Evolutionary conservation across 2,113 vertebrate genomes (phyloP).

Genomic region (Chaetops frenatus): DNA sequence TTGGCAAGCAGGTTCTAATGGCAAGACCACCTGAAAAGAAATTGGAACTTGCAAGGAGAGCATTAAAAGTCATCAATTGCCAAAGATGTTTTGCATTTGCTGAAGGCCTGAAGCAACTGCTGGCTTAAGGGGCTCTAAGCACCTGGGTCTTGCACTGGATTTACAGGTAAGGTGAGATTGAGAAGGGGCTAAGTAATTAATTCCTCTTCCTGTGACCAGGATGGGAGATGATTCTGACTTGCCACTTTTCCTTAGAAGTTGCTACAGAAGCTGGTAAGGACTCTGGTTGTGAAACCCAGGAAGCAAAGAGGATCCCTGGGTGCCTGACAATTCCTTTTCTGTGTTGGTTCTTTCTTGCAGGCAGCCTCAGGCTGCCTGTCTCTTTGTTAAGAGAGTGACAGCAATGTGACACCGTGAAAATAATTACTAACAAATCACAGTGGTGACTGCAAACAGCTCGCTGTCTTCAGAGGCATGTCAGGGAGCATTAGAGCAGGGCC

Average conservation of each 20-base stretch:
- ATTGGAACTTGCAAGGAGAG: neutral
- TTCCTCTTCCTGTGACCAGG: slow-evolving; percentile 59
- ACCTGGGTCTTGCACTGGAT: slow-evolving; percentile 14
- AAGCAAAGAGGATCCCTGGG: slow-evolving; percentile 72
- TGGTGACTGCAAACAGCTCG: slow-evolving; percentile 98
- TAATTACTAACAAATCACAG: slow-evolving; percentile 99
- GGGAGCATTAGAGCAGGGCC: slow-evolving; percentile 92
- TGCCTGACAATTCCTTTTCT: slow-evolving; percentile 75
- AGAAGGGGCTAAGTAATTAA: slow-evolving; percentile 40
- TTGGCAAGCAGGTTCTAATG: neutral
- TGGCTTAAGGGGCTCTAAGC: slow-evolving; percentile 3
- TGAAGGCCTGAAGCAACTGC: slow-evolving; percentile 22
- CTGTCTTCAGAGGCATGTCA: slow-evolving; percentile 97
- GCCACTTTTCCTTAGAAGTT: slow-evolving; percentile 63
- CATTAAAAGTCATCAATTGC: neutral
- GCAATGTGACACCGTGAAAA: slow-evolving; percentile 99
- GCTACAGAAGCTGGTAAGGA: slow-evolving; percentile 64
- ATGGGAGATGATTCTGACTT: slow-evolving; percentile 54
- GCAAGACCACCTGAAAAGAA: neutral
- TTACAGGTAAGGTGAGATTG: slow-evolving; percentile 13
- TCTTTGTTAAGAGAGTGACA: slow-evolving; percentile 95
- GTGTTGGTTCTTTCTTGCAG: slow-evolving; percentile 73
- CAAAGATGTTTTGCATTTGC: neutral
- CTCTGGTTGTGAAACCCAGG: slow-evolving; percentile 63
- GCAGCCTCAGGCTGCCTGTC: slow-evolving; percentile 81